phyloP scores from a whole-genome alignment of 2,888 invertebrate species.

The Charanyca ferruginea region DNA sequence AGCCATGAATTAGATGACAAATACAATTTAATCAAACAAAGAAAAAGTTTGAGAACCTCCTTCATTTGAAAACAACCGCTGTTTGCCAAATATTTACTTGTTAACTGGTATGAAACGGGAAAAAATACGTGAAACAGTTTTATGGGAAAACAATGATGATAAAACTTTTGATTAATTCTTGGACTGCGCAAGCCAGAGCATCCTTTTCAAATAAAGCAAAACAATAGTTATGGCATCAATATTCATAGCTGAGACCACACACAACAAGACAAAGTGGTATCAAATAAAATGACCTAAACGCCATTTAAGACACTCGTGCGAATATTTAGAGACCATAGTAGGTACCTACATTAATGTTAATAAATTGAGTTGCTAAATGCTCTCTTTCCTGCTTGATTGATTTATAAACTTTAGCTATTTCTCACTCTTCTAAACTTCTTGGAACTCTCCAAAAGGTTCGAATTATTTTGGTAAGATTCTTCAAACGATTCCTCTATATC shows the following conservation, averaged over 20 bases:
- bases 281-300: conserved; percentile 23
- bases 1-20: too few species aligned
- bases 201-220: neutral
- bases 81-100: too few species aligned
- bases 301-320: conserved; percentile 11
- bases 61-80: too few species aligned
- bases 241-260: conserved; percentile 38
- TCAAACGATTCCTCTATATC: too few species aligned
- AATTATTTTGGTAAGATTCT: too few species aligned
- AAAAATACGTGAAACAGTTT: neutral
- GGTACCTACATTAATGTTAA: conserved; percentile 3
- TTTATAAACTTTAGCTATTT: neutral
- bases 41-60: too few species aligned
- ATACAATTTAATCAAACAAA: too few species aligned
- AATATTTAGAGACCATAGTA: conserved; percentile 3
- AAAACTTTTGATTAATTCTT: neutral
- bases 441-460: too few species aligned
- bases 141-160: neutral
- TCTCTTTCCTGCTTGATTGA: neutral
- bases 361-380: neutral
- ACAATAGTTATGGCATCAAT: conserved; percentile 13
- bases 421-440: too few species aligned
- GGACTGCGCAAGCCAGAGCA: neutral
- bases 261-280: conserved; percentile 12
- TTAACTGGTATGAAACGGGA: too few species aligned